Evolutionary conservation across 2,888 invertebrate genomes (phyloP).

Genomic region (Cephus pygmeus): DNA sequence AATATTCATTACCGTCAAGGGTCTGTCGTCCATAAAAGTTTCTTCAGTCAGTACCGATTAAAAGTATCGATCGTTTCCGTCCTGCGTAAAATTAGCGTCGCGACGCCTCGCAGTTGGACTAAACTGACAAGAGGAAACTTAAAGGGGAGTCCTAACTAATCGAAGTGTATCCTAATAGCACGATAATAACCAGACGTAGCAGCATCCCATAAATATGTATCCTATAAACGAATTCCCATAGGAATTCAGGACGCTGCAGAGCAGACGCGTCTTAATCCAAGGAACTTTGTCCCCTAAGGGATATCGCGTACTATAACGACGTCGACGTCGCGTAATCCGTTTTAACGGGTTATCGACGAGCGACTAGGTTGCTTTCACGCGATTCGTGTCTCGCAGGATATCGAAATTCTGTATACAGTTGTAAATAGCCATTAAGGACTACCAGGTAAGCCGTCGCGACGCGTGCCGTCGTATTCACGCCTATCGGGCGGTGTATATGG

Average conservation of each 20-base stretch:
- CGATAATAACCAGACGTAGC: neutral
- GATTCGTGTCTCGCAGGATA: neutral
- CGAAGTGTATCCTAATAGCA: neutral
- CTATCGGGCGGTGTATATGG: neutral
- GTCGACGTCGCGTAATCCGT: neutral
- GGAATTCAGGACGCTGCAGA: neutral
- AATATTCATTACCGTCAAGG: neutral
- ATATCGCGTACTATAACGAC: neutral
- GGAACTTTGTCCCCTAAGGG: neutral
- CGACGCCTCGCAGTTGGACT: neutral
- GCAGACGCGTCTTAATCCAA: neutral
- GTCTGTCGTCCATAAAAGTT: neutral
- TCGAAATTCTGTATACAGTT: neutral
- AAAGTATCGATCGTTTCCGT: neutral
- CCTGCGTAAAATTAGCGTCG: neutral
- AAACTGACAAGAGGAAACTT: neutral
- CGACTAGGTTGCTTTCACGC: neutral
- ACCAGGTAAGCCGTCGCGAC: neutral
- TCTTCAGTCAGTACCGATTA: neutral
- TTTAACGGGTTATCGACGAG: neutral
- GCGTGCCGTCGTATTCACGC: neutral
- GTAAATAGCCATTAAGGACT: neutral
- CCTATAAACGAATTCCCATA: neutral
- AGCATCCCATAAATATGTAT: too few relatives aligned
- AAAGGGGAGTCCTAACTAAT: neutral